Evolutionary conservation across 2,113 vertebrate species (phyloP).

Genomic region (Oceanodroma tethys): DNA sequence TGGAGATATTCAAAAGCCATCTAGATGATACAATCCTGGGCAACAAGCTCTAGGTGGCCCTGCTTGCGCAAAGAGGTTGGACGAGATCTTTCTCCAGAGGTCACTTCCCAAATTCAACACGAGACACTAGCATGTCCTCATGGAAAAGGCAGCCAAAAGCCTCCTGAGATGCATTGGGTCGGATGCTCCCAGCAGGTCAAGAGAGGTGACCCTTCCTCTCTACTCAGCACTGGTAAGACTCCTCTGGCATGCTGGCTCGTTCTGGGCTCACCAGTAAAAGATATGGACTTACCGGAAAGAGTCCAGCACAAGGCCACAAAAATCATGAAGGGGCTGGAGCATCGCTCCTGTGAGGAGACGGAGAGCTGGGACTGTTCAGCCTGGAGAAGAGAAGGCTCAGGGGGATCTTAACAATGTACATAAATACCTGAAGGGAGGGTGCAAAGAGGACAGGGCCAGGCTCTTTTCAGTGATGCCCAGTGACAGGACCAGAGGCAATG

Average conservation of each 20-base stretch:
- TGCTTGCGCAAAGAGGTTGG: fast-evolving
- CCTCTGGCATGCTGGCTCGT: not conserved
- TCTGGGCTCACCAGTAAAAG: not conserved
- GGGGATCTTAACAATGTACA: not conserved
- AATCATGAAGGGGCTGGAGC: not conserved
- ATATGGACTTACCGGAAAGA: fast-evolving
- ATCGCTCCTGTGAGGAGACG: not conserved
- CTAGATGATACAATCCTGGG: not conserved
- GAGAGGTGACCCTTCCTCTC: not conserved
- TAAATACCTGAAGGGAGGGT: not conserved
- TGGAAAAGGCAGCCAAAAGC: not conserved
- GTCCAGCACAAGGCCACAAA: not conserved
- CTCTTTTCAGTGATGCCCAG: not conserved
- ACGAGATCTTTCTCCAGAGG: not conserved
- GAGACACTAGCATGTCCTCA: not conserved
- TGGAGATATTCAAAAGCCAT: not conserved
- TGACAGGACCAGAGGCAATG: not conserved
- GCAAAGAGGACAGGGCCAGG: not conserved
- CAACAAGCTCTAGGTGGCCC: not conserved
- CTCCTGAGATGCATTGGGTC: not conserved
- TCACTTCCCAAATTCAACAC: not conserved
- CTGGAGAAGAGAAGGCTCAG: not conserved
- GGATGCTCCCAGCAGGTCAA: not conserved
- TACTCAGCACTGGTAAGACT: not conserved
- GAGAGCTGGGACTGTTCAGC: not conserved